These are phyloP conservation scores for Meriones unguiculatus DNA, from an alignment of 2,113 vertebrate species.

Conservation along the genomic window DNA sequence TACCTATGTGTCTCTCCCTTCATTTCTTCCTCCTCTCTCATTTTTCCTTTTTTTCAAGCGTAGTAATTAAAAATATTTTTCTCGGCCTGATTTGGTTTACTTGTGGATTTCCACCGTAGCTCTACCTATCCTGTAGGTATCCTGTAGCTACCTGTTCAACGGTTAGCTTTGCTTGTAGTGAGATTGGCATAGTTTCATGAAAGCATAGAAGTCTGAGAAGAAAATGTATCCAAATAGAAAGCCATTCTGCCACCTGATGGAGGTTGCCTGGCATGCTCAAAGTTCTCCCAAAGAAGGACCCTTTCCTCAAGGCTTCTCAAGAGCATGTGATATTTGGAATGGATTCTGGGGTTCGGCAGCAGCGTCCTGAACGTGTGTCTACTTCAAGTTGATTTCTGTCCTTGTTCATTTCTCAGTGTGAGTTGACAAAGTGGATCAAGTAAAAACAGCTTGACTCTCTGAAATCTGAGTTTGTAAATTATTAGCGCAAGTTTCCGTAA, in stretches of 20 bases:
- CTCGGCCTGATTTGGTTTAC: too few species aligned
- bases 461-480: constrained; percentile 37
- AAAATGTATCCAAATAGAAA: neutral
- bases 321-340: neutral
- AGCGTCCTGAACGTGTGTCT: neutral
- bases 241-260: neutral
- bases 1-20: neutral
- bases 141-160: too few species aligned
- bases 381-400: constrained; percentile 26
- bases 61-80: constrained; percentile 23
- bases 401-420: constrained; percentile 11
- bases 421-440: constrained; percentile 18
- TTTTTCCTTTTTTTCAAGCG: neutral
- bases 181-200: neutral
- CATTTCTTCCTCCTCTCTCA: neutral
- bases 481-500: neutral
- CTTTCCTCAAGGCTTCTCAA: neutral
- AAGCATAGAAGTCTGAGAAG: neutral
- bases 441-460: constrained; percentile 3
- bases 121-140: too few species aligned
- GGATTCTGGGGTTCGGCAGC: neutral
- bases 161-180: neutral
- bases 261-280: neutral
- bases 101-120: too few species aligned
- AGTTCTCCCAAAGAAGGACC: neutral